These are phyloP conservation scores for Casuarius casuarius DNA, from an alignment of 2,113 vertebrate species.

Conservation along the genomic window DNA sequence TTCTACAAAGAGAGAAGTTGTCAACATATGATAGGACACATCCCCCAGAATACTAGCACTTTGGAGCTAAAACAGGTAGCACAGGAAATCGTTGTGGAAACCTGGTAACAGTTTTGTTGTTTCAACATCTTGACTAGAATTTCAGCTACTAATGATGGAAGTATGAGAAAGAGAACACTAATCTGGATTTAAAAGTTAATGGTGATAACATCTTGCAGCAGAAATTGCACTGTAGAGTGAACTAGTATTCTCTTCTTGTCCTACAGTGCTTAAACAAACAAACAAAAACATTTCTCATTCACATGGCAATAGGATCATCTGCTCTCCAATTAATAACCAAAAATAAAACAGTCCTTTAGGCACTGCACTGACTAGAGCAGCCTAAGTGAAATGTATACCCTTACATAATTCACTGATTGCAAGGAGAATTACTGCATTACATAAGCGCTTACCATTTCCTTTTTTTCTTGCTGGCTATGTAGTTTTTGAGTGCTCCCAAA, in stretches of 20 bases:
- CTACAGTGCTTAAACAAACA: neutral
- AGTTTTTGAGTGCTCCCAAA: slow-evolving; percentile 27
- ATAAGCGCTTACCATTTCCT: neutral
- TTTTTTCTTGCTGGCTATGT: neutral
- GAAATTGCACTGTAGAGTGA: neutral
- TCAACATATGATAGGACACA: neutral
- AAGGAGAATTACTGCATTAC: neutral
- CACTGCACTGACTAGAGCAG: neutral
- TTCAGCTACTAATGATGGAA: neutral
- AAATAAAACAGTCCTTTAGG: slow-evolving; percentile 60
- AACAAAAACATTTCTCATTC: slow-evolving; percentile 29
- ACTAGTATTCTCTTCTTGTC: neutral
- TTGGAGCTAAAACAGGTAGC: slow-evolving; percentile 3
- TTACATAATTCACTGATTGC: neutral
- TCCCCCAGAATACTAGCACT: neutral
- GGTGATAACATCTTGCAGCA: neutral
- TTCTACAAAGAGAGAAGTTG: neutral
- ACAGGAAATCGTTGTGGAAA: neutral
- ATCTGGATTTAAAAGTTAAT: neutral
- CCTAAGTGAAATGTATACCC: neutral
- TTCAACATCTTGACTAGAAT: neutral
- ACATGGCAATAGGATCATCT: slow-evolving; percentile 6
- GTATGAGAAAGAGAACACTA: neutral
- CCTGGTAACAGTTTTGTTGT: neutral
- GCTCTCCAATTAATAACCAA: slow-evolving; percentile 23